Evolutionary conservation across 2,797 vertebrate genomes (phyloP).

Genomic region (Telmatherina bonti): DNA sequence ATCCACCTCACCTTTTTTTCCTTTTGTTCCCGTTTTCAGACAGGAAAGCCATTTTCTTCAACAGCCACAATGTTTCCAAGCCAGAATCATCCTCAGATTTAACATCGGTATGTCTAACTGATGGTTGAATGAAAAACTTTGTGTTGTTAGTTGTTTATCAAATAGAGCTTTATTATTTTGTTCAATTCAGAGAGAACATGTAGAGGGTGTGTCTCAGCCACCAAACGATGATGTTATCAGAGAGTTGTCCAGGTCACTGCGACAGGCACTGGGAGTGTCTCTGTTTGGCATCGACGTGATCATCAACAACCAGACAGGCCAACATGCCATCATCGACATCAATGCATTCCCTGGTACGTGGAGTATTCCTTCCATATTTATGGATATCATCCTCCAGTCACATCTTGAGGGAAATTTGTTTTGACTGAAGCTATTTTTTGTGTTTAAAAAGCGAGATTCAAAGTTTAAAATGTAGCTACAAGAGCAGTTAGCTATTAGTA

Average conservation of each 20-base stretch:
- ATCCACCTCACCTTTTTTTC: neutral
- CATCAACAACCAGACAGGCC: slow-evolving; percentile 97
- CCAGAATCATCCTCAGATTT: slow-evolving; percentile 95
- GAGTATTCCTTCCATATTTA: neutral
- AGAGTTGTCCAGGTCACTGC: slow-evolving; percentile 90
- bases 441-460: neutral
- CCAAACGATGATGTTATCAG: slow-evolving; percentile 94
- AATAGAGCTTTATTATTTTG: neutral
- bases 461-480: neutral
- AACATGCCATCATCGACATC: slow-evolving; percentile 96
- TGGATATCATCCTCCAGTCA: neutral
- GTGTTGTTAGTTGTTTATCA: neutral
- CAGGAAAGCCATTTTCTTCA: slow-evolving; percentile 98
- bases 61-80: slow-evolving; percentile 99
- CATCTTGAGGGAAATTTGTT: neutral
- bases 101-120: slow-evolving; percentile 88
- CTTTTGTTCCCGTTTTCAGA: slow-evolving; percentile 81
- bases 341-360: slow-evolving; percentile 97
- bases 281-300: slow-evolving; percentile 98
- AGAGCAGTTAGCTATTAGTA: neutral
- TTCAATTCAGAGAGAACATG: slow-evolving; percentile 90
- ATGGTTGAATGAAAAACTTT: neutral
- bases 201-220: slow-evolving; percentile 92
- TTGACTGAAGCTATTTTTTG: neutral
- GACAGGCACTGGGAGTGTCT: slow-evolving; percentile 92